phyloP scores from a whole-genome alignment of 1,140 invertebrate genomes.

The Platyscapa corneri region DNA sequence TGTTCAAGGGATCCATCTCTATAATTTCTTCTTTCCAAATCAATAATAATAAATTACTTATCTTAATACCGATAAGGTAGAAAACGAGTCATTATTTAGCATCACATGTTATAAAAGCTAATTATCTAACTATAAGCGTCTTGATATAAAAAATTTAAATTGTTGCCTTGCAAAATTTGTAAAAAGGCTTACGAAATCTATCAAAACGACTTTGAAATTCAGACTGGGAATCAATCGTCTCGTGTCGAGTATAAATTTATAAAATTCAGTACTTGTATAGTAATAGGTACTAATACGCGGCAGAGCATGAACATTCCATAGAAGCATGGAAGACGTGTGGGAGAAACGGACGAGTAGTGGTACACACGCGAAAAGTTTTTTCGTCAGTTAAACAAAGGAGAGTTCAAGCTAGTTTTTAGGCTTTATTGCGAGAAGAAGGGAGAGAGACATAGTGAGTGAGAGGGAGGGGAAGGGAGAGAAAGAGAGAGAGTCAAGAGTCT shows the following conservation, averaged over 20 bases:
- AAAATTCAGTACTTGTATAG: neutral
- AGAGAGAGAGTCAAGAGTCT: conserved; percentile 51
- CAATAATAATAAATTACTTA: neutral
- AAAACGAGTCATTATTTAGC: no score
- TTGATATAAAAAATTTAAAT: no score
- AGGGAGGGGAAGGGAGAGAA: conserved; percentile 24
- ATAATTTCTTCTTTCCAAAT: neutral
- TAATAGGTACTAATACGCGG: conserved; percentile 9
- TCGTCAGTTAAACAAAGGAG: conserved; percentile 45
- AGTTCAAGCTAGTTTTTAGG: conserved; percentile 38
- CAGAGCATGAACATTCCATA: conserved; percentile 2
- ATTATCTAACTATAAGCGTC: no score
- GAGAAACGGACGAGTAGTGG: neutral
- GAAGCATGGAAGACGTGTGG: conserved; percentile 6
- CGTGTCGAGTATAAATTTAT: neutral
- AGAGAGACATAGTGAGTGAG: conserved; percentile 19
- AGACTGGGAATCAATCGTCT: neutral
- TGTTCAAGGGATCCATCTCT: neutral
- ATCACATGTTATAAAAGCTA: no score
- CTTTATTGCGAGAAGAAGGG: conserved; percentile 6
- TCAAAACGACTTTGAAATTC: neutral
- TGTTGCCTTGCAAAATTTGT: no score
- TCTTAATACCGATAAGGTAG: no score
- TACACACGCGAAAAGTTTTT: conserved; percentile 10
- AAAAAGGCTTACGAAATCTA: neutral